Conservation (phyloP, 2,113 vertebrate genomes). For the Hassar affinis region DNA sequence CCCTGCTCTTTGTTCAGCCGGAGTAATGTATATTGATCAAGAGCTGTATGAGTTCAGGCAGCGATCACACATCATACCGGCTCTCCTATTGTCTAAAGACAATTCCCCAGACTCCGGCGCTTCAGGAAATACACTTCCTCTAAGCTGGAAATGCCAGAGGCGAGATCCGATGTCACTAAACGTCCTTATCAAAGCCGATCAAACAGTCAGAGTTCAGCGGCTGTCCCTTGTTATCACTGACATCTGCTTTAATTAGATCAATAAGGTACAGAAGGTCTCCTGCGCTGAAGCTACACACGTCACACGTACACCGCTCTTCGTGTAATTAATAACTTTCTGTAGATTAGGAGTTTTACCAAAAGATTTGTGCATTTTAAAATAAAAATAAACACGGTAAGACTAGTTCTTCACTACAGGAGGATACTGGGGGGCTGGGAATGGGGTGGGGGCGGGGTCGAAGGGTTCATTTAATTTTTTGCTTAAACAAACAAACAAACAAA, state of each 20-base stretch:
- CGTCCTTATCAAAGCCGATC: constrained; percentile 65
- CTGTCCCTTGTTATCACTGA: constrained; percentile 59
- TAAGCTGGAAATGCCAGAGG: constrained; percentile 60
- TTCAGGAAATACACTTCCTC: constrained; percentile 70
- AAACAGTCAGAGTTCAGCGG: constrained; percentile 58
- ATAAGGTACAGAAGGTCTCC: constrained; percentile 58
- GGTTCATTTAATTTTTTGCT: neutral
- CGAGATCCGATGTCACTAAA: constrained; percentile 62
- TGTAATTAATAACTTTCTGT: neutral
- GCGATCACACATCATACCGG: constrained; percentile 35
- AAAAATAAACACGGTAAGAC: neutral
- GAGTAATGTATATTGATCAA: constrained; percentile 57
- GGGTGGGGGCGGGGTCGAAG: too few species aligned
- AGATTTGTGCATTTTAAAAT: too few species aligned
- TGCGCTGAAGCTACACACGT: too few species aligned
- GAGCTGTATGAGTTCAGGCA: constrained; percentile 25
- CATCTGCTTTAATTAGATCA: constrained; percentile 59
- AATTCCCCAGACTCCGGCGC: constrained; percentile 53
- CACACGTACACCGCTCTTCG: too few species aligned
- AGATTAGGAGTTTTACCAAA: neutral
- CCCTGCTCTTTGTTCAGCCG: constrained; percentile 43
- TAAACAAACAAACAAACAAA: too few species aligned
- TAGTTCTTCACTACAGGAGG: too few species aligned
- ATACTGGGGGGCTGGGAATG: too few species aligned
- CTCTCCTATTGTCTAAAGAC: constrained; percentile 40